These are phyloP conservation scores for Microplitis demolitor DNA, from an alignment of 1,140 invertebrate genomes.

Conservation along the genomic window DNA sequence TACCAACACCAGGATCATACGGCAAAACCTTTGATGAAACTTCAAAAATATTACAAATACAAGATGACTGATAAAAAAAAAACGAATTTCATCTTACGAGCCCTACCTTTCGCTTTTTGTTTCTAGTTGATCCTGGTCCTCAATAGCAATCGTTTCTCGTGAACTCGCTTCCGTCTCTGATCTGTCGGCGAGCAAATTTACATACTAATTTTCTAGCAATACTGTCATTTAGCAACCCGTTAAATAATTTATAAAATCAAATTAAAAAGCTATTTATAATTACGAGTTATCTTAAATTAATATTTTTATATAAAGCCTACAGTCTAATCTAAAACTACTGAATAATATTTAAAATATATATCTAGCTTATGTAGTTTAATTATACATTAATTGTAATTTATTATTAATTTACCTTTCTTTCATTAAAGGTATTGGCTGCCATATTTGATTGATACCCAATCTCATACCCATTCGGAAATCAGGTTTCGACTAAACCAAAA, in stretches of 20 bases:
- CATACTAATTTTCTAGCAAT: slow-evolving; percentile 38
- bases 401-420: slow-evolving; percentile 59
- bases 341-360: too few relatives aligned
- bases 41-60: neutral
- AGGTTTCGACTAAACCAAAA: slow-evolving; percentile 69
- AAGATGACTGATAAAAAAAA: neutral
- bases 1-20: neutral
- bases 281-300: too few relatives aligned
- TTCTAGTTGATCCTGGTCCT: slow-evolving; percentile 37
- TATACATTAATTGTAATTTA: slow-evolving; percentile 37
- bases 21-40: too few relatives aligned
- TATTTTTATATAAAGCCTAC: too few relatives aligned
- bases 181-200: slow-evolving; percentile 54
- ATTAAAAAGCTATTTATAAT: too few relatives aligned
- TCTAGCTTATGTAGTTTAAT: neutral
- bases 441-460: slow-evolving; percentile 71
- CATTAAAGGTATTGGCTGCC: slow-evolving; percentile 70
- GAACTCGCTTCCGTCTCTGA: slow-evolving; percentile 33
- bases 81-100: slow-evolving; percentile 16
- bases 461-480: slow-evolving; percentile 72
- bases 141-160: slow-evolving; percentile 36
- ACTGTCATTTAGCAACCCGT: too few relatives aligned
- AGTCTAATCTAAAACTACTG: too few relatives aligned
- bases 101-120: slow-evolving; percentile 41
- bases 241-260: neutral